These are phyloP conservation scores for Melanostoma mellinum DNA, from an alignment of 2,888 invertebrate genomes.

Conservation along the genomic window DNA sequence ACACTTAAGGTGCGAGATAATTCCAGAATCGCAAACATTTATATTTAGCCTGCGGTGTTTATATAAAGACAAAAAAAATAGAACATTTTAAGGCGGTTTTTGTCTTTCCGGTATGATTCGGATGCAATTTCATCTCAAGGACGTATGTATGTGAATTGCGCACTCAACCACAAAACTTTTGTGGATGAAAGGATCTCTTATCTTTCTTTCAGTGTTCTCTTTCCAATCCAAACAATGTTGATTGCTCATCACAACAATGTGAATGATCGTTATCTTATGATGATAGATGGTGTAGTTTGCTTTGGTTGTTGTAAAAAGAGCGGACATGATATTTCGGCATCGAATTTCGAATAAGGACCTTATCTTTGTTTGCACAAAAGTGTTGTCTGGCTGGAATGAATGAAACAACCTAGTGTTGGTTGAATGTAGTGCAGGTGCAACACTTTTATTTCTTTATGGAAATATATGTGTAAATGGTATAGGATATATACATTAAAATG, in stretches of 20 bases:
- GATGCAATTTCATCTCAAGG: constrained; percentile 69
- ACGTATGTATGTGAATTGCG: constrained; percentile 37
- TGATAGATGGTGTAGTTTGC: constrained; percentile 46
- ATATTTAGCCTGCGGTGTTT: constrained; percentile 46
- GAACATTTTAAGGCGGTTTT: constrained; percentile 43
- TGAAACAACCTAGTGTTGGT: background rate
- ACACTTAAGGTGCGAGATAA: constrained; percentile 58
- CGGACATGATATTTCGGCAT: constrained; percentile 60
- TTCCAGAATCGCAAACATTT: constrained; percentile 27
- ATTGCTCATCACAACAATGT: constrained; percentile 71
- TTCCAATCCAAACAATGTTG: constrained; percentile 61
- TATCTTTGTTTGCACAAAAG: constrained; percentile 50
- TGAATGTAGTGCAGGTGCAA: constrained; percentile 55
- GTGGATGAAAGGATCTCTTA: constrained; percentile 58
- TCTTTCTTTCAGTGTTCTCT: constrained; percentile 30
- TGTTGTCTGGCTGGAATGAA: constrained; percentile 33
- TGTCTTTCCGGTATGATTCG: constrained; percentile 62
- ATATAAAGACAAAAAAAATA: constrained; percentile 19
- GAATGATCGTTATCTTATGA: constrained; percentile 67
- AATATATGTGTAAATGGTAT: too few relatives aligned
- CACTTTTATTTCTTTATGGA: too few relatives aligned
- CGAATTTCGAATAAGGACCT: constrained; percentile 51
- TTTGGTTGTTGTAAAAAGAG: constrained; percentile 29
- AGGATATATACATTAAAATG: too few relatives aligned
- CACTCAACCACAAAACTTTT: constrained; percentile 54